Evolutionary conservation across 92 coral and sea anemone genomes (phyloP), one percentile per base, ranked within the genome.

Genomic region (Hydrozoanthus gracilis): DNA sequence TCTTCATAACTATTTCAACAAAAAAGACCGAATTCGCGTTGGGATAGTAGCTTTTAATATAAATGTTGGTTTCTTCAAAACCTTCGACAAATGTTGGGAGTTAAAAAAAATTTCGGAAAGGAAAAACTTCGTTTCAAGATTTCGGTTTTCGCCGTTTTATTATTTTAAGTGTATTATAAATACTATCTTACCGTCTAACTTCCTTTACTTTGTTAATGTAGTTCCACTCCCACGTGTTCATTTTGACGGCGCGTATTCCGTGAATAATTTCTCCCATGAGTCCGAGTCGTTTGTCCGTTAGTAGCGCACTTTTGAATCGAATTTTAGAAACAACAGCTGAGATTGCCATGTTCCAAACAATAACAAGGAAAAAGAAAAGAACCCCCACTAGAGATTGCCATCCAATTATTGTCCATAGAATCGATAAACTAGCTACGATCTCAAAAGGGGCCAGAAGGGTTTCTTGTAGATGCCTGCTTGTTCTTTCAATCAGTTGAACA

Each of bases 221-320:
- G 11, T 56, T 76, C 86, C 73, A 52, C 72, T 88, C 91, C 91
- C 87, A 76, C n/a, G 88, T 88, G 62, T 83, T 73, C 91, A 88
- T 83, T 69, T 88, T 88, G 20, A 88, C 83, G 8, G 88, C 58
- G 51, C 91, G 73, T 73, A 88, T 88, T 73, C 91, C 91, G 64
- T 48, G 74, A 44, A 88, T 83, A 47, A 88, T 76, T 66, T 83
- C 88, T 54, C 79, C 86, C 82, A 88, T 54, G 49, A 74, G 55
- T 14, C 79, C 79, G 17, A 74, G 79, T 14, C 79, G 79, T 50
- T 51, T 74, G 39, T 74, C 79, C 6, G 79, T 74, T 18, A 46
- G 52, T 51, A 39, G 56, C 15, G 79, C 16, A 6, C 58, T 58
- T 51, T 46, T 74, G 12, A 74, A 58, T 18, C 78, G 10, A 47